Conservation (phyloP, 2,888 invertebrate genomes). For the Laspeyria flexula region DNA sequence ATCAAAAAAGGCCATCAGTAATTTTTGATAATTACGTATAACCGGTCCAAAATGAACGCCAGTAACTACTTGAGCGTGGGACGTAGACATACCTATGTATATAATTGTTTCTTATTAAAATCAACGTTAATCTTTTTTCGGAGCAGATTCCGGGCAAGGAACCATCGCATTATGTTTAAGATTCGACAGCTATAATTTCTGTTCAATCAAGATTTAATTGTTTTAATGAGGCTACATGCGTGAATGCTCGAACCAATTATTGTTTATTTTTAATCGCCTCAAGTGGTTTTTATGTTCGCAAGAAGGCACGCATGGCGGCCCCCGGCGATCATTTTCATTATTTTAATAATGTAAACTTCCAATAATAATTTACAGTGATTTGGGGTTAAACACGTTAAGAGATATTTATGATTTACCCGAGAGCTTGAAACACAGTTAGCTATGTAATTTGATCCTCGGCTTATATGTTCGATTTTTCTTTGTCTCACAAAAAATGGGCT, state of each 20-base stretch:
- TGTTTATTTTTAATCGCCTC: slow-evolving; percentile 86
- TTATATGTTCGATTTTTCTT: slow-evolving; percentile 57
- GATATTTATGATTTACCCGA: slow-evolving; percentile 81
- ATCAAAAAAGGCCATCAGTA: slow-evolving; percentile 77
- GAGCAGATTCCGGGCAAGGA: slow-evolving; percentile 79
- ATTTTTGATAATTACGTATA: slow-evolving; percentile 84
- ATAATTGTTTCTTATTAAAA: slow-evolving; percentile 86
- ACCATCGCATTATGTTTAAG: slow-evolving; percentile 83
- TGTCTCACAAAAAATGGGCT: slow-evolving; percentile 39
- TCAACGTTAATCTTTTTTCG: slow-evolving; percentile 84
- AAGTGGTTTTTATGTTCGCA: slow-evolving; percentile 85
- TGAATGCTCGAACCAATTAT: slow-evolving; percentile 86
- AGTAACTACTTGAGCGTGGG: slow-evolving; percentile 81
- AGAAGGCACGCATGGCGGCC: slow-evolving; percentile 82
- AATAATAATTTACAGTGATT: slow-evolving; percentile 86
- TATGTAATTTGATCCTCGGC: slow-evolving; percentile 74
- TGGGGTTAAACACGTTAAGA: slow-evolving; percentile 85
- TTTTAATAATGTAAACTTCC: slow-evolving; percentile 86
- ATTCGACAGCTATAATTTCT: slow-evolving; percentile 87
- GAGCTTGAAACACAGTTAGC: slow-evolving; percentile 69
- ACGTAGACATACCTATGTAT: slow-evolving; percentile 73
- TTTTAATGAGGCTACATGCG: slow-evolving; percentile 86
- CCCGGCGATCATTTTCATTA: slow-evolving; percentile 84
- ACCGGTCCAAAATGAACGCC: slow-evolving; percentile 73
- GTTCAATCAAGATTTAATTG: slow-evolving; percentile 87